phyloP scores from a whole-genome alignment of 2,113 vertebrate genomes.

The Gavialis gangeticus region DNA sequence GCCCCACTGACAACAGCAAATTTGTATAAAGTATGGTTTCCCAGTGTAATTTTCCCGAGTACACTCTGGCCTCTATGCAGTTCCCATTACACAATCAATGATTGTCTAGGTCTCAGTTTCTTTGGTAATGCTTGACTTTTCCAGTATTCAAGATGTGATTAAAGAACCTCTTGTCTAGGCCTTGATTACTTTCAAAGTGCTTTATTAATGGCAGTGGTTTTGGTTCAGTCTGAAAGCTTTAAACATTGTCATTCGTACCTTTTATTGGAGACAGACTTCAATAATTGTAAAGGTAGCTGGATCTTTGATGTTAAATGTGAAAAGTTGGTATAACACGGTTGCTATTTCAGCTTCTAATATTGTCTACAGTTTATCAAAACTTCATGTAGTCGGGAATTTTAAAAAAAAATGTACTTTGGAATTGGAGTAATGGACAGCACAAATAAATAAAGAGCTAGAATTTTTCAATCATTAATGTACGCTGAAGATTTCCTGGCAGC shows the following conservation, averaged over 20 bases:
- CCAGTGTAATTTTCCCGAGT: neutral
- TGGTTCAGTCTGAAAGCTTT: neutral
- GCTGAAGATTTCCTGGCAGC: neutral
- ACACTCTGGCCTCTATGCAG: fast-evolving
- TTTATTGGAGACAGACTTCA: fast-evolving
- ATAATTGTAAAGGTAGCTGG: neutral
- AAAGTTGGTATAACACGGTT: neutral
- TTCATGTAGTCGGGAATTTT: neutral
- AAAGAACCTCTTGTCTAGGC: neutral
- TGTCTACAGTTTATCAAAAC: neutral
- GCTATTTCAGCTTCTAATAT: neutral
- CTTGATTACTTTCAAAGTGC: neutral
- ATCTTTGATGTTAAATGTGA: neutral
- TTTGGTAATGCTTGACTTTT: neutral
- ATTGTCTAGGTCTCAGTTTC: neutral
- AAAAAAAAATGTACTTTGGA: neutral
- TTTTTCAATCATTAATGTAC: neutral
- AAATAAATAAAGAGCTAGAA: neutral
- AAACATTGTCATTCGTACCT: fast-evolving
- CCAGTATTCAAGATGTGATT: neutral
- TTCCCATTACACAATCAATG: neutral
- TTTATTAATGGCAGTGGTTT: neutral
- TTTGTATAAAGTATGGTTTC: neutral
- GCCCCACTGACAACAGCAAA: neutral
- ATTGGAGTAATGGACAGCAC: neutral